Conservation (phyloP, 2,888 invertebrate species). For the Cryptus armator region DNA sequence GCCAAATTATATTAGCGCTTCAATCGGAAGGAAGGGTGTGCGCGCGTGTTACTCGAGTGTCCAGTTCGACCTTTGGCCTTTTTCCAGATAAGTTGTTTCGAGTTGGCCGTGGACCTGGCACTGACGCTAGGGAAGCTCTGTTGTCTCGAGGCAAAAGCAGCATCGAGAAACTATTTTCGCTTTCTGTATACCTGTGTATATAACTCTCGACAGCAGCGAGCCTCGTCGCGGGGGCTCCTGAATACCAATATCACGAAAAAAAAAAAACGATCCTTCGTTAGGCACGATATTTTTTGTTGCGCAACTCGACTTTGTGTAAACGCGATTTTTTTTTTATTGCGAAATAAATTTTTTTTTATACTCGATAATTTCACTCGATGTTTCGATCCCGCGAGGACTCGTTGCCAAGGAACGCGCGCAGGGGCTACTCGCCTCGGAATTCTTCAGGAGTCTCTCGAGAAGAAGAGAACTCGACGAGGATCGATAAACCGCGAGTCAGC, state of each 20-base stretch:
- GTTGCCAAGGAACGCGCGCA: constrained; percentile 21
- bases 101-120: constrained; percentile 76
- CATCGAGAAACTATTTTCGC: constrained; percentile 58
- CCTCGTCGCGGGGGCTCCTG: no score
- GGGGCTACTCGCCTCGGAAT: background rate
- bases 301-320: no score
- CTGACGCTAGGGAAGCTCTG: constrained; percentile 46
- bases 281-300: no score
- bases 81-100: constrained; percentile 66
- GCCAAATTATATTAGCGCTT: background rate
- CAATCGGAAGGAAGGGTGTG: background rate
- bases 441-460: background rate
- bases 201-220: background rate
- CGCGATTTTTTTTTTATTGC: background rate
- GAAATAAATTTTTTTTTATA: background rate
- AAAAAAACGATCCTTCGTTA: no score
- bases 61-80: constrained; percentile 69
- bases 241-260: no score
- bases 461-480: background rate
- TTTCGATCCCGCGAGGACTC: constrained; percentile 10
- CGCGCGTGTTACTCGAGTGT: background rate
- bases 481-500: constrained; percentile 3
- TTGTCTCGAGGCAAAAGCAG: constrained; percentile 17
- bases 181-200: background rate
- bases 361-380: constrained; percentile 8